Evolutionary conservation across 2,113 vertebrate species (phyloP).

Genomic region (Tricholaema leucomelas): DNA sequence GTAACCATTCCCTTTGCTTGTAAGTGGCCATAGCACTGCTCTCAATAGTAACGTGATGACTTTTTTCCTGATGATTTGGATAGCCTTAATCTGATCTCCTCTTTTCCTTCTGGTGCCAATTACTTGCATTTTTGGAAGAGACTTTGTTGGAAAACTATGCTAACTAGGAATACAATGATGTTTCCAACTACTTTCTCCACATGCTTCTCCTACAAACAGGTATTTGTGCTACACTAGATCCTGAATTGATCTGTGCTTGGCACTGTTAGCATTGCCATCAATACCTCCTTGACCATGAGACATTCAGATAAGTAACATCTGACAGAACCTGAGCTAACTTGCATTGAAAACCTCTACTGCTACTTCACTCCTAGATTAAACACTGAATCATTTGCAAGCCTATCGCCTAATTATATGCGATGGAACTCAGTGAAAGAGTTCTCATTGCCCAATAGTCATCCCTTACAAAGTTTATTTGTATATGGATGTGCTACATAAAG

Average conservation of each 20-base stretch:
- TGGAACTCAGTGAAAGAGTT: background rate
- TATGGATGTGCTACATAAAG: background rate
- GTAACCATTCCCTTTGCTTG: background rate
- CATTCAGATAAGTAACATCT: background rate
- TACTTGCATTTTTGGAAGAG: conserved; percentile 25
- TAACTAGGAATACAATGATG: background rate
- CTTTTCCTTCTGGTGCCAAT: conserved; percentile 35
- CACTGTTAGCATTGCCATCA: background rate
- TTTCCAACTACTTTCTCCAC: background rate
- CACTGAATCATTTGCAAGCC: background rate
- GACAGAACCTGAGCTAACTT: background rate
- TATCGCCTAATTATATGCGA: background rate
- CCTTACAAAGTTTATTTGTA: background rate
- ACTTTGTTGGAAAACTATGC: background rate
- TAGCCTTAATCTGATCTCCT: background rate
- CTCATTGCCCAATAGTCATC: background rate
- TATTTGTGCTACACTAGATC: background rate
- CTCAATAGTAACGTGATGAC: background rate
- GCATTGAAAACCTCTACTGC: background rate
- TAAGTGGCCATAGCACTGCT: background rate
- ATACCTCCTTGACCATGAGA: background rate
- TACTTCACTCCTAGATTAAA: background rate
- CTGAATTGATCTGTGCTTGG: background rate
- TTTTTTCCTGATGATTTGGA: background rate
- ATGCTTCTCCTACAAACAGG: background rate